Percentiles rank a stretch among this genome's conserved stretches.
These are phyloP conservation scores for Campoletis sonorensis DNA, from an alignment of 1,140 invertebrate species.

Conservation along the genomic window DNA sequence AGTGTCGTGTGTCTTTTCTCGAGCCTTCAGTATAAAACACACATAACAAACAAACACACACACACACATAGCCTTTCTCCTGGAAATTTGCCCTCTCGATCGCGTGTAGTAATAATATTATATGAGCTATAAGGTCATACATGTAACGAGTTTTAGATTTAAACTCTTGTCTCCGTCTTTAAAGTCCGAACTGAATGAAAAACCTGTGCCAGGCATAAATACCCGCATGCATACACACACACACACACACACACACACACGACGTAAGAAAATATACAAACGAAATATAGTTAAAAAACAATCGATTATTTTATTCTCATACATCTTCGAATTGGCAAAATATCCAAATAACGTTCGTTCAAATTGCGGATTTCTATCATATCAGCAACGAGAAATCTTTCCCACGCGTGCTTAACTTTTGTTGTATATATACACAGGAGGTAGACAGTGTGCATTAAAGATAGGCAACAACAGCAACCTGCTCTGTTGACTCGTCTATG, in stretches of 20 bases:
- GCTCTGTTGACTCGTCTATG: not conserved
- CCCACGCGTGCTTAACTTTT: slow-evolving; percentile 32
- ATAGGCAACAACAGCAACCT: slow-evolving; percentile 32
- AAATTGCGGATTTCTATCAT: slow-evolving; percentile 18
- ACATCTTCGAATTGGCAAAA: slow-evolving; percentile 8
- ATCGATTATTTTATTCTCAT: not conserved
- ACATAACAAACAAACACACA: not conserved
- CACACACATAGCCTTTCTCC: slow-evolving; percentile 21
- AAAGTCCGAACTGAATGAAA: slow-evolving; percentile 3
- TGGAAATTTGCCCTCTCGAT: slow-evolving; percentile 39
- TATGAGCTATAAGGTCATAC: slow-evolving; percentile 8
- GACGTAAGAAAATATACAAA: too few species aligned
- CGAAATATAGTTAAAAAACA: not conserved
- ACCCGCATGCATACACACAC: too few species aligned
- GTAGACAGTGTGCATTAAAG: slow-evolving; percentile 19
- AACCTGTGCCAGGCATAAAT: too few species aligned
- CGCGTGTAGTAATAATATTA: slow-evolving; percentile 7
- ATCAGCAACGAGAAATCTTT: slow-evolving; percentile 39
- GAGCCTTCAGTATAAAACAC: not conserved
- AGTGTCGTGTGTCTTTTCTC: slow-evolving; percentile 60
- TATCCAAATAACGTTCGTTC: slow-evolving; percentile 29
- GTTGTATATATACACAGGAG: too few species aligned
- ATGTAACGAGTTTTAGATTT: slow-evolving; percentile 1
- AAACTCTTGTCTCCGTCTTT: not conserved
- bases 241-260: not conserved